These are phyloP conservation scores for Cryptotis parvus DNA, from an alignment of 2,113 vertebrate species.

Conservation along the genomic window DNA sequence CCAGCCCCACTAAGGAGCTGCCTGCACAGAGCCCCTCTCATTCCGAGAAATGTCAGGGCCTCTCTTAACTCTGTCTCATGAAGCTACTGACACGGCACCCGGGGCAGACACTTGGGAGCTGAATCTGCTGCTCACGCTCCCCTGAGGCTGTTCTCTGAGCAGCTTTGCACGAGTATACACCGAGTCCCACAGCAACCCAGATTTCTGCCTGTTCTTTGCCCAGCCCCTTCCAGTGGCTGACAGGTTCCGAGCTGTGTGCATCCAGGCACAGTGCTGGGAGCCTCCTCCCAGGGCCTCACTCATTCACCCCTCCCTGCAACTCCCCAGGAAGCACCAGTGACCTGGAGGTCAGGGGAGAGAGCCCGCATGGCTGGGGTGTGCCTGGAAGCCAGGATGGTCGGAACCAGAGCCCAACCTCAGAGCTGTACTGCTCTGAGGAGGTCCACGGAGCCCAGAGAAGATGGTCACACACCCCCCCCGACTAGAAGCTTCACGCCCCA, in stretches of 20 bases:
- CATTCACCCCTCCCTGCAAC: not conserved
- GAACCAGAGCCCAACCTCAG: not conserved
- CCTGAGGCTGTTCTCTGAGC: not conserved
- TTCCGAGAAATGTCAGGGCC: not conserved
- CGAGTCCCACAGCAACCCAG: not conserved
- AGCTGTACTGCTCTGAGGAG: not conserved
- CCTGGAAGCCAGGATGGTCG: not conserved
- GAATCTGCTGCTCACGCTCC: not conserved
- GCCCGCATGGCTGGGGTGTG: constrained; percentile 10
- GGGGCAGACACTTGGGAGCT: not conserved
- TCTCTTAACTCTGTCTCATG: not conserved
- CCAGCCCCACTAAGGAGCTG: not conserved
- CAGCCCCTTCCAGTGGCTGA: too few relatives aligned
- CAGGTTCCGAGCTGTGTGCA: too few relatives aligned
- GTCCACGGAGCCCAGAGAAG: not conserved
- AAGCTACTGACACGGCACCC: too few relatives aligned
- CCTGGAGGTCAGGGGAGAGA: not conserved
- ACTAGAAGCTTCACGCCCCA: not conserved
- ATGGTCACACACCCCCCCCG: not conserved
- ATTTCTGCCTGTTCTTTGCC: not conserved
- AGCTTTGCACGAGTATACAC: not conserved
- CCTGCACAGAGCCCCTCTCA: not conserved
- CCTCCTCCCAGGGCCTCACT: not conserved
- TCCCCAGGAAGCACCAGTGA: not conserved
- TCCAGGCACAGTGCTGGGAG: too few relatives aligned